These are phyloP conservation scores for Drosophila meridionalis DNA, from an alignment of 2,888 invertebrate species.

Conservation along the genomic window DNA sequence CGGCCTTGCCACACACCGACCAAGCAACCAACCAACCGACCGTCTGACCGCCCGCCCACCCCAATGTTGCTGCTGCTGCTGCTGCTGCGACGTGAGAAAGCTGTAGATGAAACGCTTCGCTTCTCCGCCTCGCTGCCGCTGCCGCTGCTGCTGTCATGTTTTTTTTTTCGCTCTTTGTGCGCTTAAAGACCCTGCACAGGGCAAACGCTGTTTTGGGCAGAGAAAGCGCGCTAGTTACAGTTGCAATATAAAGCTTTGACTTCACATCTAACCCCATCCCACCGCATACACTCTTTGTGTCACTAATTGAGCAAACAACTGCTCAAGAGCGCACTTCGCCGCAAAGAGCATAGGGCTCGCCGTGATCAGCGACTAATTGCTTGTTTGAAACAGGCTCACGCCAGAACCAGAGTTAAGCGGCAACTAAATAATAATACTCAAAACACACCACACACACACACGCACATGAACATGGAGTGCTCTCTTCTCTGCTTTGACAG, in stretches of 20 bases:
- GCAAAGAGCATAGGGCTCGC: conserved; percentile 22
- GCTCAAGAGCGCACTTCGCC: conserved; percentile 17
- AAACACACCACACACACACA: background rate
- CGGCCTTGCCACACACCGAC: conserved; percentile 71
- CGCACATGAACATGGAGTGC: background rate
- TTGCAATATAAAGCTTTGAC: conserved; percentile 49
- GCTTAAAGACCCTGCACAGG: conserved; percentile 19
- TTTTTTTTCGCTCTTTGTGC: conserved; percentile 30
- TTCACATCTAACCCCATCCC: conserved; percentile 2
- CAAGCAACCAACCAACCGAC: background rate
- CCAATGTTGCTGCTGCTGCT: conserved; percentile 14
- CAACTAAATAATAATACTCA: conserved; percentile 10
- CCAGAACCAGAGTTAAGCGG: conserved; percentile 15
- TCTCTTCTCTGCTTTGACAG: conserved; percentile 2
- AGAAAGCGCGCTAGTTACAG: conserved; percentile 71
- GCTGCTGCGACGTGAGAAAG: conserved; percentile 53
- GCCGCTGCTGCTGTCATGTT: conserved; percentile 30
- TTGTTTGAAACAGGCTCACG: conserved; percentile 3
- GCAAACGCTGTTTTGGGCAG: conserved; percentile 32
- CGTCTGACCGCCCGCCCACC: conserved; percentile 7
- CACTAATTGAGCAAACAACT: conserved; percentile 22
- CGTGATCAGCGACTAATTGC: conserved; percentile 42
- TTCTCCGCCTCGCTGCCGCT: conserved; percentile 34
- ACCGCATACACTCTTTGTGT: background rate
- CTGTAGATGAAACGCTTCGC: conserved; percentile 42